Evolutionary conservation across 2,113 vertebrate species (phyloP).

Genomic region (Fulica atra): DNA sequence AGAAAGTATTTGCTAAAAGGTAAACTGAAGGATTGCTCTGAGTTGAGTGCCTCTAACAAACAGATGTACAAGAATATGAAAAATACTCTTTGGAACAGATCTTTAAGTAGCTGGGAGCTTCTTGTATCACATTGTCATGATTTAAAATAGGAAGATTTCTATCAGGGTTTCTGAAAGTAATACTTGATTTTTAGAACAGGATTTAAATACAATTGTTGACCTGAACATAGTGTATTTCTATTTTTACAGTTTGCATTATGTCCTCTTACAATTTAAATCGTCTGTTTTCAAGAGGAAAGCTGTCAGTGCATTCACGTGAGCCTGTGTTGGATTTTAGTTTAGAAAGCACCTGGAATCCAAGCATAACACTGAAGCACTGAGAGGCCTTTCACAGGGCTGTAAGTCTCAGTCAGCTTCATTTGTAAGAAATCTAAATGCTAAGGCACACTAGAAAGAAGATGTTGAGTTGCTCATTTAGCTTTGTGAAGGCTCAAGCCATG

Average conservation of each 20-base stretch:
- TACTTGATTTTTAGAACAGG: background rate
- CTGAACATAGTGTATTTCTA: background rate
- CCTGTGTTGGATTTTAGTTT: background rate
- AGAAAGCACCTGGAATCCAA: background rate
- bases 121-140: background rate
- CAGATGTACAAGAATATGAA: background rate
- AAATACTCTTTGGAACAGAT: background rate
- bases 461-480: background rate
- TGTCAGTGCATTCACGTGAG: background rate
- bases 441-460: background rate
- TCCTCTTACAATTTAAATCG: background rate
- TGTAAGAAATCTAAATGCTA: background rate
- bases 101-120: background rate
- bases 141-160: background rate
- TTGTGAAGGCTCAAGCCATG: background rate
- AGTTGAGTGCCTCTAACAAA: background rate
- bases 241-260: background rate
- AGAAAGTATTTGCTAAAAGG: background rate
- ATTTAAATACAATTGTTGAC: background rate
- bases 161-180: background rate
- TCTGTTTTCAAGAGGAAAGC: background rate
- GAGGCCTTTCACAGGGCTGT: background rate
- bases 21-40: background rate
- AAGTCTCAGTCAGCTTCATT: background rate
- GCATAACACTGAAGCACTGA: accelerated